Evolutionary conservation across 2,888 invertebrate species (phyloP), one percentile per base, ranked within the genome.

Genomic region (Allophyes oxyacanthae): DNA sequence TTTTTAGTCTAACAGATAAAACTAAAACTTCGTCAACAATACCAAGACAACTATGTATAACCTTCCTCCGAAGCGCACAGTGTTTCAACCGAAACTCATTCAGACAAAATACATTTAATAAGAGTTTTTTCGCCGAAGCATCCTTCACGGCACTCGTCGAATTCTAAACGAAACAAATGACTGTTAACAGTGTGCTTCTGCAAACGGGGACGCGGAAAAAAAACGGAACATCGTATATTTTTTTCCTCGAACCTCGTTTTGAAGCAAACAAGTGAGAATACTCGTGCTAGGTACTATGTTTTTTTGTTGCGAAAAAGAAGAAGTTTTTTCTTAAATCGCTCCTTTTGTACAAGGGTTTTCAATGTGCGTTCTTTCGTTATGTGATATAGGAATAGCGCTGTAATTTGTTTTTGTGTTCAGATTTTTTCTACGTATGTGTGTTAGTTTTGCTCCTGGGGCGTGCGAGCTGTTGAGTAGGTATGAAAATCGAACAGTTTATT

Each of bases 101-200:
- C 42, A 8, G 30, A 37, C 30, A 43, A 48, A 59, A 52, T 34
- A 64, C 49, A 61, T 59, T 58, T 60, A 64, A 71, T 58, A 63
- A 71, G 71, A 55, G 14, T 48, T 52, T 52, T 64, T 53, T 60
- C 67, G 20, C 32, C 34, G 11, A 15, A 69, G 69, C 50, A 56
- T 56, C 40, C 73, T 64, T 60, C 49, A 66, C 30, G n/a, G 37
- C 41, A 45, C 69, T 69, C 54, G 62, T 65, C 48, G 50, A 72
- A 51, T 42, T 50, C 50, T 58, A 69, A 72, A 58, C 64, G 72
- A 59, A 70, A 68, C 65, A 57, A 72, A 56, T 62, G 54, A 59
- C 45, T 64, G 63, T 60, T 66, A 59, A 52, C 54, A n/a, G 43
- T 34, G 65, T 61, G 43, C 38, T 57, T 50, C 40, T 30, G 26